Evolutionary conservation across 2,113 vertebrate genomes (phyloP).

Genomic region (Mystacornis crossleyi): DNA sequence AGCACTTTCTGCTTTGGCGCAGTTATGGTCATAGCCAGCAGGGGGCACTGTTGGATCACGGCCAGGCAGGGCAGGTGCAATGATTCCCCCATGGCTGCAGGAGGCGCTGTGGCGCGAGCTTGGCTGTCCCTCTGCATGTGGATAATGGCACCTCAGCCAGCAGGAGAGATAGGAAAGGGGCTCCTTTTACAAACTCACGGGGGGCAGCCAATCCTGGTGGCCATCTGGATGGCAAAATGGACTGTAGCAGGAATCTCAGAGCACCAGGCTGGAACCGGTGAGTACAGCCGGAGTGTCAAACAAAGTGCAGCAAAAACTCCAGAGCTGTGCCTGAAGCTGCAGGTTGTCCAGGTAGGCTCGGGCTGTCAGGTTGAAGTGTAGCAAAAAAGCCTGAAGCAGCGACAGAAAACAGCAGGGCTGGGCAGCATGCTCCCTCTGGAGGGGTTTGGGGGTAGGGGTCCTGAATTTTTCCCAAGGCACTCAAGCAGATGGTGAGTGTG

Average conservation of each 20-base stretch:
- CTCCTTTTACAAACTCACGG: not conserved
- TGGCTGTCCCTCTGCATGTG: rapidly evolving
- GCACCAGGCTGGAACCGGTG: not conserved
- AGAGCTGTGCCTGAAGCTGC: not conserved
- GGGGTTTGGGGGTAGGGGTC: rapidly evolving
- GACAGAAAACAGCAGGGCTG: not conserved
- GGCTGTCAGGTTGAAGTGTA: not conserved
- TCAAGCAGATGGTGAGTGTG: not conserved
- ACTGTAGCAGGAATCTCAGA: not conserved
- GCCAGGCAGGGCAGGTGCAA: not conserved
- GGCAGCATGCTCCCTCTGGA: not conserved
- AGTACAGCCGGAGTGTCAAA: not conserved
- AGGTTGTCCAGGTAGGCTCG: rapidly evolving
- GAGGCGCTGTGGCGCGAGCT: not conserved
- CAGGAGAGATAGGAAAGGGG: not conserved
- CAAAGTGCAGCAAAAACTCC: not conserved
- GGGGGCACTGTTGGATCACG: not conserved
- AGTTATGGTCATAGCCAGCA: not conserved
- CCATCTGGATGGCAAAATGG: not conserved
- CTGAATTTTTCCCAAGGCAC: not conserved
- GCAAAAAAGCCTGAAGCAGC: not conserved
- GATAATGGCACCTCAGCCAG: rapidly evolving
- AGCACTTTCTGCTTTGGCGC: not conserved
- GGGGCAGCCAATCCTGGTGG: rapidly evolving
- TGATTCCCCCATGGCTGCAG: not conserved